Evolutionary conservation across 1,140 invertebrate genomes (phyloP).

Genomic region (Meteorus sp.): DNA sequence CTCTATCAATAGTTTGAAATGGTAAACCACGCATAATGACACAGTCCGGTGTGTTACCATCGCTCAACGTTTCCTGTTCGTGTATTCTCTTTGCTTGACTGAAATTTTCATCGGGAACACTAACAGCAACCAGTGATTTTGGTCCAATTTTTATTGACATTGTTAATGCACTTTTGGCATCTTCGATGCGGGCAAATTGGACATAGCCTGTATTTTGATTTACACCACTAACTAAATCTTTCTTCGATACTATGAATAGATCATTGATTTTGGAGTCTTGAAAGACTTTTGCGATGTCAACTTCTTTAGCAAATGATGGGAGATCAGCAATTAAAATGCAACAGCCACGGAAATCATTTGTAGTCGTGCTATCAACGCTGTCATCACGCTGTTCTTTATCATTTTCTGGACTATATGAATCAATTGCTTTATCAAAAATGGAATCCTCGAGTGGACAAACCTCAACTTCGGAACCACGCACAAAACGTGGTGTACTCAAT

Average conservation of each 20-base stretch:
- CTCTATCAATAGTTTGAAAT: slow-evolving; percentile 70
- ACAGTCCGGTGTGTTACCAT: slow-evolving; percentile 57
- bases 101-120: slow-evolving; percentile 61
- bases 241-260: slow-evolving; percentile 68
- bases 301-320: slow-evolving; percentile 74
- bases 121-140: slow-evolving; percentile 60
- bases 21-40: slow-evolving; percentile 77
- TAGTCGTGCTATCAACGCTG: slow-evolving; percentile 17
- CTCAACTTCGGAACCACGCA: slow-evolving; percentile 63
- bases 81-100: slow-evolving; percentile 57
- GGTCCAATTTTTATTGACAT: slow-evolving; percentile 62
- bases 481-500: slow-evolving; percentile 55
- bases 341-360: slow-evolving; percentile 43
- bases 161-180: slow-evolving; percentile 66
- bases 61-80: slow-evolving; percentile 44
- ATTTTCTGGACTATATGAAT: slow-evolving; percentile 61
- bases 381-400: slow-evolving; percentile 48
- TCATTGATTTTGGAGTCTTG: slow-evolving; percentile 68
- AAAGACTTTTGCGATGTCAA: slow-evolving; percentile 77
- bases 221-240: slow-evolving; percentile 61
- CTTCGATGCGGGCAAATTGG: slow-evolving; percentile 71
- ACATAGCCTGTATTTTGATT: slow-evolving; percentile 69
- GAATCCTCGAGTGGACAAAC: slow-evolving; percentile 66
- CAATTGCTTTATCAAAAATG: slow-evolving; percentile 67
- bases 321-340: slow-evolving; percentile 71